These are phyloP conservation scores for Drosophila basisetae DNA, from an alignment of 2,888 invertebrate species.

Conservation along the genomic window DNA sequence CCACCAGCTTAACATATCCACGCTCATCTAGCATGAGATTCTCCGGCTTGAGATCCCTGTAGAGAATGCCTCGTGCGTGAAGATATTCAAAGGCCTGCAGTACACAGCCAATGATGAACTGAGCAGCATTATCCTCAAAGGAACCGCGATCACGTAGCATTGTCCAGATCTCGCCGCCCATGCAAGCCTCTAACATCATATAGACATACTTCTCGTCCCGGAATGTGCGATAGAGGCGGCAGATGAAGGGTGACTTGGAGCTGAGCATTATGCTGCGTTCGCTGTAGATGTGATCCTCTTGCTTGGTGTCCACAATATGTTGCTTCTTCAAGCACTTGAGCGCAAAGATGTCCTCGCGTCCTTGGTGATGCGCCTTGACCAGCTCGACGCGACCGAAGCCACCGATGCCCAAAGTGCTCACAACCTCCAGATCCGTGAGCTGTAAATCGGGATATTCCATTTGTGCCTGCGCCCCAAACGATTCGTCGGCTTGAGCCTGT, in stretches of 20 bases:
- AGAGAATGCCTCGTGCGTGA: slow-evolving; percentile 93
- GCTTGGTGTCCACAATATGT: slow-evolving; percentile 94
- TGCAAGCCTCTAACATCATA: slow-evolving; percentile 96
- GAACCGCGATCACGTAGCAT: slow-evolving; percentile 93
- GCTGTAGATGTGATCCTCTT: slow-evolving; percentile 95
- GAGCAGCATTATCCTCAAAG: slow-evolving; percentile 93
- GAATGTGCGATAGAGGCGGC: slow-evolving; percentile 94
- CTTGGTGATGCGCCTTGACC: slow-evolving; percentile 87
- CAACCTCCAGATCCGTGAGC: slow-evolving; percentile 91
- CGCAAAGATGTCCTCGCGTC: slow-evolving; percentile 88
- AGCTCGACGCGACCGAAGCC: slow-evolving; percentile 96
- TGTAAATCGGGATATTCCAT: slow-evolving; percentile 89
- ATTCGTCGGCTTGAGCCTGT: slow-evolving; percentile 82
- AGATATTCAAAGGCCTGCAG: slow-evolving; percentile 96
- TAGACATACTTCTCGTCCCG: slow-evolving; percentile 96
- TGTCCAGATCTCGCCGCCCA: slow-evolving; percentile 98
- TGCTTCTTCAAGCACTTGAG: slow-evolving; percentile 95
- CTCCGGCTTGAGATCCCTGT: slow-evolving; percentile 97
- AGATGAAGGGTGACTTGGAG: slow-evolving; percentile 86
- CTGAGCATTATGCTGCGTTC: slow-evolving; percentile 93
- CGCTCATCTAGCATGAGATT: slow-evolving; percentile 93
- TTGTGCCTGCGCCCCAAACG: slow-evolving; percentile 83
- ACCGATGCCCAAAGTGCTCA: slow-evolving; percentile 95
- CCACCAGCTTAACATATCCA: slow-evolving; percentile 96
- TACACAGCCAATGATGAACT: slow-evolving; percentile 96